Evolutionary conservation across 2,797 vertebrate species (phyloP), one percentile per base, ranked within the genome.

Genomic region (Gymnothorax javanicus): DNA sequence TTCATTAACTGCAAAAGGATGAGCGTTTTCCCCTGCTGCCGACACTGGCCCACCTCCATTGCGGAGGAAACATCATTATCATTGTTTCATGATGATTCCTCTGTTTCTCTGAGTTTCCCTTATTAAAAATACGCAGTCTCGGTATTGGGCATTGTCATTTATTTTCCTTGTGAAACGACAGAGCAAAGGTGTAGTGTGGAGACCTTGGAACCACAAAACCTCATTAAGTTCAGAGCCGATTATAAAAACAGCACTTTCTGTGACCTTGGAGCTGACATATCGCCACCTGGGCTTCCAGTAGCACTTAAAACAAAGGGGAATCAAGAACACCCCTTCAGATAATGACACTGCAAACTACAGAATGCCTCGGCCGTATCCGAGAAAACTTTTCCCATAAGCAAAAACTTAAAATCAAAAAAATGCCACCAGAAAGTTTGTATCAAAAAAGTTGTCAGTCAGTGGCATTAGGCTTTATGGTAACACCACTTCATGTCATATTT

Each of bases 151-250:
- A 83, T 57, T 11, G 89, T 94, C 89, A 91, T 93, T 91, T 84
- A 86, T 77, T 92, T 89, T 88, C 90, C 87, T 43, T 73, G 59
- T 27, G 7, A 91, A 91, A 92, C 92, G 93, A 94, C 91, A 87
- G 91, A 91, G 88, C 89, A 92, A 93, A 95, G 92, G 93, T 94
- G 94, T 94, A 91, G 86, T 86, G 85, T 86, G 87, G 88, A 92
- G 93, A 93, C 94, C 93, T 90, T 88, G 91, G 91, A 91, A 91
- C 90, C 93, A 89, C 90, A 91, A 93, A 94, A 94, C 93, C 33
- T 95, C 95, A 95, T 96, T 94, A 95, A 93, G 92, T 95, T 95
- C 93, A 91, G 92, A 92, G 92, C 93, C 95, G 94, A 95, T 95
- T 95, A 95, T 93, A 92, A 93, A 91, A 90, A 89, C 88, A 89